phyloP scores from a whole-genome alignment of 1,140 invertebrate species.

The Lasioglossum baleicum region DNA sequence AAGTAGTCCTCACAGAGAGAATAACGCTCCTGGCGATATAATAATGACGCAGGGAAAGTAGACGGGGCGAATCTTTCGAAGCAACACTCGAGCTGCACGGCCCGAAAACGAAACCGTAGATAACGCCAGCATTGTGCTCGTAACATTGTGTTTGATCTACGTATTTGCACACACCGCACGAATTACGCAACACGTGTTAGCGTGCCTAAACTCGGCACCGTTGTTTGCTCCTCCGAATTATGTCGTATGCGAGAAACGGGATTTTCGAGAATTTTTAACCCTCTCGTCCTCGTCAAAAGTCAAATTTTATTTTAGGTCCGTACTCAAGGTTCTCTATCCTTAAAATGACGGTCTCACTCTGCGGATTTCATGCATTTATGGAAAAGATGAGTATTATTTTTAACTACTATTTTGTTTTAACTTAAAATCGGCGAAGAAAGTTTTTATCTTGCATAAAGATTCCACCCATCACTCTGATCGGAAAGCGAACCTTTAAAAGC shows the following conservation, averaged over 20 bases:
- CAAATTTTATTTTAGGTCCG: too few relatives aligned
- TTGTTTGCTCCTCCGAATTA: neutral
- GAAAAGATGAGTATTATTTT: too few relatives aligned
- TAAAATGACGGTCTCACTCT: too few relatives aligned
- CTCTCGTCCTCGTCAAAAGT: too few relatives aligned
- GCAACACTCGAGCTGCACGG: neutral
- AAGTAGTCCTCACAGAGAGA: neutral
- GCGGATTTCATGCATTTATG: too few relatives aligned
- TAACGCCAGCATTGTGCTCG: neutral
- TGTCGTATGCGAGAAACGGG: neutral
- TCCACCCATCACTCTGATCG: too few relatives aligned
- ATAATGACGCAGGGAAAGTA: neutral
- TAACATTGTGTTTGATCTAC: neutral
- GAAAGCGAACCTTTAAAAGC: too few relatives aligned
- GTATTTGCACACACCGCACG: neutral
- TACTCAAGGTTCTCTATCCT: too few relatives aligned
- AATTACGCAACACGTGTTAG: neutral
- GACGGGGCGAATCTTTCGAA: neutral
- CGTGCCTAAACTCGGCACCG: neutral
- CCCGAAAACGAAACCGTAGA: neutral
- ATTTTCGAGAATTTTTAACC: too few relatives aligned
- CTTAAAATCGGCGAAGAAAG: too few relatives aligned
- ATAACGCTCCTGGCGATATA: neutral
- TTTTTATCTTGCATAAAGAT: too few relatives aligned
- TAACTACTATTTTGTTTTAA: too few relatives aligned